Evolutionary conservation across 1,140 invertebrate genomes (phyloP).

Genomic region (Cephus cinctus): DNA sequence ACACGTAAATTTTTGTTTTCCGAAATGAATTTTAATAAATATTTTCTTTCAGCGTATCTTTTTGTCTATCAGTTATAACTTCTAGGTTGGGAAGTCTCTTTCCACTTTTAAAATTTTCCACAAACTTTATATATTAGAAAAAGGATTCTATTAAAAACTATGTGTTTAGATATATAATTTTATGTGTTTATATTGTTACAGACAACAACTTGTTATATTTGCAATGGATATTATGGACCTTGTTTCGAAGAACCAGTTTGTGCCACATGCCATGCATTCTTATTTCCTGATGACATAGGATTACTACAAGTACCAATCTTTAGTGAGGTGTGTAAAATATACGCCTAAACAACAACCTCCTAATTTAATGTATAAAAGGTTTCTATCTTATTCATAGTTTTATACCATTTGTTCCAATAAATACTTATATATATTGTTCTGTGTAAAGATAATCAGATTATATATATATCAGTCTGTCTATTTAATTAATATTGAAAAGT

Average conservation of each 20-base stretch:
- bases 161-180: not conserved
- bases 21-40: too few species aligned
- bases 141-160: conserved; percentile 6
- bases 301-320: conserved; percentile 60
- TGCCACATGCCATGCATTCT: conserved; percentile 86
- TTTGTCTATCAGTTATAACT: not conserved
- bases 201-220: conserved; percentile 74
- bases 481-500: too few species aligned
- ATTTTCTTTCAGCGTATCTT: not conserved
- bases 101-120: too few species aligned
- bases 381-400: too few species aligned
- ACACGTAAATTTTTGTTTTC: not conserved
- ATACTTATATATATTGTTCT: too few species aligned
- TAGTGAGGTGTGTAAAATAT: conserved; percentile 49
- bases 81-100: too few species aligned
- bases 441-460: too few species aligned
- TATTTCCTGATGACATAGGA: conserved; percentile 79
- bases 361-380: too few species aligned
- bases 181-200: conserved; percentile 44
- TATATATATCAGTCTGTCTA: too few species aligned
- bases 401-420: too few species aligned
- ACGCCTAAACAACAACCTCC: conserved; percentile 33
- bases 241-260: conserved; percentile 91
- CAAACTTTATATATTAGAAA: not conserved
- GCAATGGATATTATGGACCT: conserved; percentile 90